These are phyloP conservation scores for Muraenolepis orangiensis DNA, from an alignment of 2,797 vertebrate species.

Conservation along the genomic window DNA sequence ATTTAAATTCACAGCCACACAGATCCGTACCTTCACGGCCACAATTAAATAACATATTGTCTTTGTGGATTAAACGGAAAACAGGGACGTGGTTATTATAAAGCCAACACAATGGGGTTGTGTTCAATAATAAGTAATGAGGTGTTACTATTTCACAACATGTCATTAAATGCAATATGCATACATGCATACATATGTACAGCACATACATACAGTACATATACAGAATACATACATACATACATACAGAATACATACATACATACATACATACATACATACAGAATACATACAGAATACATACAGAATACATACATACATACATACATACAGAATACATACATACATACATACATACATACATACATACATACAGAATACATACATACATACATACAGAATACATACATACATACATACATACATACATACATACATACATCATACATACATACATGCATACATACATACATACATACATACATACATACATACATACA, in stretches of 20 bases:
- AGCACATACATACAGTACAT: slow-evolving; percentile 10
- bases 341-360: too few relatives aligned
- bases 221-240: too few relatives aligned
- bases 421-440: too few relatives aligned
- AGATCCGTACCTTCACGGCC: slow-evolving; percentile 67
- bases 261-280: too few relatives aligned
- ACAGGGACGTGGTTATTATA: slow-evolving; percentile 32
- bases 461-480: too few relatives aligned
- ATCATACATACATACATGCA: too few relatives aligned
- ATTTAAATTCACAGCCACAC: slow-evolving; percentile 72
- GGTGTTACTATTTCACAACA: slow-evolving; percentile 37
- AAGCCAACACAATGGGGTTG: slow-evolving; percentile 31
- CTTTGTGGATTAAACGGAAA: slow-evolving; percentile 46
- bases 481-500: not conserved
- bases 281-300: too few relatives aligned
- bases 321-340: too few relatives aligned
- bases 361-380: not conserved
- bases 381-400: not conserved
- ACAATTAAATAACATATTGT: slow-evolving; percentile 69
- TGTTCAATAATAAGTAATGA: slow-evolving; percentile 28
- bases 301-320: too few relatives aligned
- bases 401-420: not conserved
- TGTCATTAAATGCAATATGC: slow-evolving; percentile 17
- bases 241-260: too few relatives aligned
- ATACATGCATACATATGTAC: slow-evolving; percentile 17